These are phyloP conservation scores for Cydia pomonella DNA, from an alignment of 1,140 invertebrate genomes.

Conservation along the genomic window DNA sequence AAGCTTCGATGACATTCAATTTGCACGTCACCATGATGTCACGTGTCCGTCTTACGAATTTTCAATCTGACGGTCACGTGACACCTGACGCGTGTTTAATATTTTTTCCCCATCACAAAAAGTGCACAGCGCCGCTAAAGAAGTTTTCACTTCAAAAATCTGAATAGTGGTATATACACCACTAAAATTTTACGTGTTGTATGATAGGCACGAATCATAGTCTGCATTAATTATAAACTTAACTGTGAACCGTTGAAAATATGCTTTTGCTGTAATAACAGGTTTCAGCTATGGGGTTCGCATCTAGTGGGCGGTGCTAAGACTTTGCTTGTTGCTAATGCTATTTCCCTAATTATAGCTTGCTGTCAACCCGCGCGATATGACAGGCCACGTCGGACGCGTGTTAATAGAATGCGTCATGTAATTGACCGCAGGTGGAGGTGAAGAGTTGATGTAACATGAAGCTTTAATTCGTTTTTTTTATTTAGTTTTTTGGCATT, in stretches of 20 bases:
- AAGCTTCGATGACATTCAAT: too few relatives aligned
- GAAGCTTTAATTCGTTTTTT: not conserved
- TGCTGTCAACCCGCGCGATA: constrained; percentile 2
- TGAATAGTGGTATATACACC: too few relatives aligned
- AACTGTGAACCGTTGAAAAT: constrained; percentile 8
- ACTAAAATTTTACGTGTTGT: not conserved
- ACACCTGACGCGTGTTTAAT: too few relatives aligned
- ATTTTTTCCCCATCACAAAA: too few relatives aligned
- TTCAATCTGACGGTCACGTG: too few relatives aligned
- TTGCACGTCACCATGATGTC: too few relatives aligned
- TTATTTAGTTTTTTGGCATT: too few relatives aligned
- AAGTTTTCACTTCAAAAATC: too few relatives aligned
- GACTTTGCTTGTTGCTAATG: constrained; percentile 14
- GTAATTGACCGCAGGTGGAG: not conserved
- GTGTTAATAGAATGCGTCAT: constrained; percentile 5
- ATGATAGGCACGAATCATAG: not conserved
- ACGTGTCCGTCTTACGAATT: too few relatives aligned
- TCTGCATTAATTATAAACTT: not conserved
- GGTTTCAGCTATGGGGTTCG: constrained; percentile 9
- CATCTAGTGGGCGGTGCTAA: constrained; percentile 13
- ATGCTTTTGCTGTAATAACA: constrained; percentile 12
- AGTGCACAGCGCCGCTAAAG: too few relatives aligned
- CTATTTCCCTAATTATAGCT: constrained; percentile 20
- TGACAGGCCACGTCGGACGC: constrained; percentile 8
- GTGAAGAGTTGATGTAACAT: constrained; percentile 10